Percentiles rank a stretch among this genome's conserved stretches.
These are phyloP conservation scores for Cataglyphis hispanica DNA, from an alignment of 1,140 invertebrate species.

Conservation along the genomic window DNA sequence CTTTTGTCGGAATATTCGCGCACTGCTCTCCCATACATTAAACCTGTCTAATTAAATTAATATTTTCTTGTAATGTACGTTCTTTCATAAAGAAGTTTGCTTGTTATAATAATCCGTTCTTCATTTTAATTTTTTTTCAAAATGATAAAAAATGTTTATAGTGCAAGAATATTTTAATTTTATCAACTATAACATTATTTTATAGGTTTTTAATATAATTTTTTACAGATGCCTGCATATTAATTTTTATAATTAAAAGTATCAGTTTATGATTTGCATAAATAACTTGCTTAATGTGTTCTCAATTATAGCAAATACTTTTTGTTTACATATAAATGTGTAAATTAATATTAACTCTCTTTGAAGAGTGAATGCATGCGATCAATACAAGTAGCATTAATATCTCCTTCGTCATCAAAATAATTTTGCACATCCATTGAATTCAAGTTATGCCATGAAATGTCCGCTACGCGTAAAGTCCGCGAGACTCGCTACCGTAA, in stretches of 20 bases:
- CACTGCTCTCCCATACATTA: background rate
- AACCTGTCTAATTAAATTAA: constrained; percentile 20
- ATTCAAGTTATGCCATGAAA: constrained; percentile 33
- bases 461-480: constrained; percentile 42
- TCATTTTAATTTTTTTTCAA: background rate
- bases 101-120: background rate
- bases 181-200: constrained; percentile 11
- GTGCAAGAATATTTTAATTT: background rate
- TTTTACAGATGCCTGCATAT: background rate
- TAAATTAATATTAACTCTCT: constrained; percentile 39
- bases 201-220: background rate
- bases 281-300: constrained; percentile 23
- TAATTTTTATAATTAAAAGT: constrained; percentile 14
- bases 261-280: background rate
- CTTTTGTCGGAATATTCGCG: background rate
- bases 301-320: constrained; percentile 30
- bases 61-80: background rate
- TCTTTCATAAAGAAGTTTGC: background rate
- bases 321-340: constrained; percentile 15
- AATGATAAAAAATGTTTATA: background rate
- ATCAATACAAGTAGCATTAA: constrained; percentile 39
- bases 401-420: constrained; percentile 23
- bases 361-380: constrained; percentile 4
- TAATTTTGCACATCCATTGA: constrained; percentile 37
- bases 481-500: constrained; percentile 8